Base-by-base conservation (phyloP, 2,797 vertebrate species). In the Danionella dracula region DNA sequence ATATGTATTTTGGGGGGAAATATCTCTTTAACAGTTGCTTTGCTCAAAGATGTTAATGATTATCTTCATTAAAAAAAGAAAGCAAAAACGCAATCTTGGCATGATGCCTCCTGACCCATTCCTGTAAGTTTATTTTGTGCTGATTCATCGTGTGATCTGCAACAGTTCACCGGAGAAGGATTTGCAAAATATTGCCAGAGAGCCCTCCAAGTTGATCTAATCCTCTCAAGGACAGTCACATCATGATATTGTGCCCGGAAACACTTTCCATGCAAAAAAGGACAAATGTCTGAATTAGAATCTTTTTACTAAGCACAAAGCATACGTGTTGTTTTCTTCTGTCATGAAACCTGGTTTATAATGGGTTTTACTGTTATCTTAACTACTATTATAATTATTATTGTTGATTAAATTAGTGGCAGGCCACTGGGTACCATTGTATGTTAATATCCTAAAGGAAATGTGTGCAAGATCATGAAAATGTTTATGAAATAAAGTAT, bases 351-450 rank as follows among this genome's bases (percentile, higher is more conserved):
- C 78, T 83, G 81, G 77, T 76, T 80, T 73, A 81, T 73, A 70
- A 75, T 72, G 75, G 71, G 57, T 76, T 82, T 81, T 80, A 80
- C 74, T 78, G 76, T 75, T 75, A 75, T 75, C 72, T 70, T 54
- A 70, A 77, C 65, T 74, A 78, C 67, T 76, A 78, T 78, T 85
- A 79, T 82, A 70, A 73, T 77, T 74, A 71, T 81, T 83, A 53
- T 82, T 77, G 72, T 72, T 81, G 61, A 78, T 74, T 79, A 75
- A 73, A 85, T 88, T 82, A 88, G 88, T 91, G 89, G 89, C 89
- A 85, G 88, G 89, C 89, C 89, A 90, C 89, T 89, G 78, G 79
- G 80, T 78, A 74, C 76, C 78, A 78, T 82, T 81, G 78, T 86
- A 76, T 84, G 82, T 87, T 77, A 77, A 82, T 85, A 83, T 82